Percentiles rank a stretch among this genome's conserved stretches.
phyloP scores from a whole-genome alignment of 2,113 vertebrate species.

The Paradoxurus hermaphroditus region DNA sequence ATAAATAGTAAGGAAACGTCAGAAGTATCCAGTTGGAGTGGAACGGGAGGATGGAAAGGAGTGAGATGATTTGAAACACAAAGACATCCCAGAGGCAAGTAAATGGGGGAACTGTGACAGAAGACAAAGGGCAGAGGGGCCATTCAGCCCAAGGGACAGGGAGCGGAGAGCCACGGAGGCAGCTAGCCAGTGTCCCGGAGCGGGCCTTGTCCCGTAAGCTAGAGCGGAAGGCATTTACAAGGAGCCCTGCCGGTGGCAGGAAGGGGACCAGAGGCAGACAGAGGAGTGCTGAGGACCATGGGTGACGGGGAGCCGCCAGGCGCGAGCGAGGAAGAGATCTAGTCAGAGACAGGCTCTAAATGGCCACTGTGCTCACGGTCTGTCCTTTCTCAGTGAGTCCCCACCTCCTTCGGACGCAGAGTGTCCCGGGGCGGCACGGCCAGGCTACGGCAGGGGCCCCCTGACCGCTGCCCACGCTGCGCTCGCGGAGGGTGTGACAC shows the following conservation, averaged over 20 bases:
- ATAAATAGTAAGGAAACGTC: not conserved
- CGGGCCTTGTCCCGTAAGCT: rapidly evolving
- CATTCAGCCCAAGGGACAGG: not conserved
- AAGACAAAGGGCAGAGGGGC: not conserved
- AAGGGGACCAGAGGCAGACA: not conserved
- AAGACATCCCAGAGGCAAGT: not conserved
- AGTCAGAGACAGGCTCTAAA: not conserved
- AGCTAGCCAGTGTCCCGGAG: not conserved
- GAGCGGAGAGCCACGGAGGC: not conserved
- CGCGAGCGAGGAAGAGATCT: not conserved
- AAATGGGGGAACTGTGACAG: not conserved
- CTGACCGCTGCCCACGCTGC: rapidly evolving
- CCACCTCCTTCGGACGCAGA: not conserved
- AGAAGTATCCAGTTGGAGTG: not conserved
- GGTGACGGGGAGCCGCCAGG: not conserved
- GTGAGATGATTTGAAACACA: not conserved
- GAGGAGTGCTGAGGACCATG: not conserved
- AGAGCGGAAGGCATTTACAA: rapidly evolving
- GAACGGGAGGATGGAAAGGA: not conserved
- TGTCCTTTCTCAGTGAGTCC: not conserved
- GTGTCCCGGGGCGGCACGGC: not conserved
- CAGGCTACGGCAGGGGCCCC: rapidly evolving
- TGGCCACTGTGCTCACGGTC: rapidly evolving
- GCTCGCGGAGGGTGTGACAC: not conserved
- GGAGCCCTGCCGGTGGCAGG: not conserved